Conservation (phyloP, 2,113 vertebrate genomes). For the Lucifuga dentata region DNA sequence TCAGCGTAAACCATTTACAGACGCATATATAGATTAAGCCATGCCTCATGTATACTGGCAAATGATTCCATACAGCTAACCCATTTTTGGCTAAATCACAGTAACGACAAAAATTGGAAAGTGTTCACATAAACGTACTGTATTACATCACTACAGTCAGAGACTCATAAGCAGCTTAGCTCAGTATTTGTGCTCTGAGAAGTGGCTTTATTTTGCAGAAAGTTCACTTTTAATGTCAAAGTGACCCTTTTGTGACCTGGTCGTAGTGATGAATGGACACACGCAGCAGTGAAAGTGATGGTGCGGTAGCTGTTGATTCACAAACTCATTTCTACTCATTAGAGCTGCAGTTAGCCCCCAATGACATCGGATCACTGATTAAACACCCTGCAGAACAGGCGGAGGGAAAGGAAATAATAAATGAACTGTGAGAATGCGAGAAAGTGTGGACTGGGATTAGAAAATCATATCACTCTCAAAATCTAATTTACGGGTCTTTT, state of each 20-base stretch:
- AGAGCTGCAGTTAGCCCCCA: slow-evolving; percentile 63
- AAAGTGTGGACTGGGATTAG: neutral
- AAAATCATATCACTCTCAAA: too few species aligned
- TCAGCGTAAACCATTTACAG: too few species aligned
- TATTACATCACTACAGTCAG: slow-evolving; percentile 60
- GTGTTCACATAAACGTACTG: too few species aligned
- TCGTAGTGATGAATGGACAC: neutral
- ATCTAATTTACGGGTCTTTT: too few species aligned
- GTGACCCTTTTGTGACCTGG: neutral
- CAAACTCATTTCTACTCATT: slow-evolving; percentile 68
- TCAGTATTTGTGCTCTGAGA: slow-evolving; percentile 10
- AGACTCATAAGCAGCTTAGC: slow-evolving; percentile 45
- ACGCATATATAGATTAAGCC: too few species aligned
- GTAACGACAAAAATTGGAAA: too few species aligned
- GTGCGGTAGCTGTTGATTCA: slow-evolving; percentile 26
- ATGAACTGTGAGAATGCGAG: slow-evolving; percentile 8
- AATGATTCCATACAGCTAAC: too few species aligned
- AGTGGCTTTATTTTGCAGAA: slow-evolving; percentile 24
- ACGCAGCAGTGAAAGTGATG: slow-evolving; percentile 16
- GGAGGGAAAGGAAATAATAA: slow-evolving; percentile 15
- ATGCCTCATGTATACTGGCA: too few species aligned
- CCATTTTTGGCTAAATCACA: too few species aligned
- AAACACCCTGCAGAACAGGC: slow-evolving; percentile 46
- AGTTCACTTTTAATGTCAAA: slow-evolving; percentile 4
- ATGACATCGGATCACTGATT: slow-evolving; percentile 62